These are phyloP conservation scores for Hermodice carunculata DNA, from an alignment of 2,888 invertebrate species.

Conservation along the genomic window DNA sequence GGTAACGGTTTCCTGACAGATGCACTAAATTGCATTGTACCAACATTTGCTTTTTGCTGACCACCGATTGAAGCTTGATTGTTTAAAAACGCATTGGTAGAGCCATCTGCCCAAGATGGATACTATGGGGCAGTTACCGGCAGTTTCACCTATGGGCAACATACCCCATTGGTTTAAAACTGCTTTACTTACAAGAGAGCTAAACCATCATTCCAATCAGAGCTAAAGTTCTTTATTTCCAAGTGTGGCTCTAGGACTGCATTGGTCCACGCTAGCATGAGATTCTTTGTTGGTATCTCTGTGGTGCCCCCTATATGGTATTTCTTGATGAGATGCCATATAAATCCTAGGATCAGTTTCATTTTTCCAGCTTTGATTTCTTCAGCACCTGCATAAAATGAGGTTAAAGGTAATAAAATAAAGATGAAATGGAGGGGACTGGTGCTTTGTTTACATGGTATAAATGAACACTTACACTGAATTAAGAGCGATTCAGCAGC, in stretches of 20 bases:
- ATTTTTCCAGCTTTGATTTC: conserved; percentile 97
- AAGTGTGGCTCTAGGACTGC: conserved; percentile 71
- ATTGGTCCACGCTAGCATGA: conserved; percentile 93
- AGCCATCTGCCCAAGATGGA: no score
- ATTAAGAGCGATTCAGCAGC: no score
- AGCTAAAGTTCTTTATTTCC: conserved; percentile 82
- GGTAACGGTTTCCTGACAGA: no score
- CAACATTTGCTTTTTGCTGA: no score
- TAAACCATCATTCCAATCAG: conserved; percentile 96
- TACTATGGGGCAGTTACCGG: no score
- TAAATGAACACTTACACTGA: no score
- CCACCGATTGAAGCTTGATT: no score
- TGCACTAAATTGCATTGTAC: no score
- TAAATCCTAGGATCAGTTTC: conserved; percentile 92
- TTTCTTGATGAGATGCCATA: conserved; percentile 95
- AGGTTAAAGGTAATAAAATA: background rate
- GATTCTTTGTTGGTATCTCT: conserved; percentile 91
- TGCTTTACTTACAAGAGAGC: conserved; percentile 74
- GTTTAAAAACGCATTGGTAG: no score
- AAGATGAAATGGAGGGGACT: no score
- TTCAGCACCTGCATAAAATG: conserved; percentile 82
- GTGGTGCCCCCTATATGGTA: conserved; percentile 87
- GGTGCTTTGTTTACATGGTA: no score
- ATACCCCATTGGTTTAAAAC: background rate
- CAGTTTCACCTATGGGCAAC: no score